phyloP scores from a whole-genome alignment of 2,797 vertebrate species.

The Anguilla marmorata region DNA sequence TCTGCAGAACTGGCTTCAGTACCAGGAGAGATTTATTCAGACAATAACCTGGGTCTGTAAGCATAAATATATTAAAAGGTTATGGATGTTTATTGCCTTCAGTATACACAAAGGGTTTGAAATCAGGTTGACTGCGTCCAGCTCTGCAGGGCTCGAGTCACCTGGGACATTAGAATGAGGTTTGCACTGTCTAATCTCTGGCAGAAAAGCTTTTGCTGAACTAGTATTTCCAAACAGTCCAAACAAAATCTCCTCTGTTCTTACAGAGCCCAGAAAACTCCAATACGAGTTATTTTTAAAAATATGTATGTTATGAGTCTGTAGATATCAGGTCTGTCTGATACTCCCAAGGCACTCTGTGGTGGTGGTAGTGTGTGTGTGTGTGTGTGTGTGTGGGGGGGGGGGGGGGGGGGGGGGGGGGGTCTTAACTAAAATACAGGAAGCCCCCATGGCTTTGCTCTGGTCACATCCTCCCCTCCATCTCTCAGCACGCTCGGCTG shows the following conservation, averaged over 20 bases:
- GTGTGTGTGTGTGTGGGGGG: neutral
- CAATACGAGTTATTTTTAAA: neutral
- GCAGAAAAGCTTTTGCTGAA: neutral
- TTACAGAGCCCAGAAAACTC: neutral
- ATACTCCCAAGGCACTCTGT: neutral
- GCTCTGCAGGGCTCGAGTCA: neutral
- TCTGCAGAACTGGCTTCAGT: neutral
- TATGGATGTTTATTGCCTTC: neutral
- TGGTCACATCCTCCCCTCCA: neutral
- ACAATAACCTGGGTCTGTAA: neutral
- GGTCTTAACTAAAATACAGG: too few relatives aligned
- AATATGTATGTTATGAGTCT: neutral
- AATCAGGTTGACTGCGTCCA: neutral
- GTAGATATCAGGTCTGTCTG: neutral
- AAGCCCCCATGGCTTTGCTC: slow-evolving; percentile 32
- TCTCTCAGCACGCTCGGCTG: neutral
- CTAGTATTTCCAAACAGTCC: neutral
- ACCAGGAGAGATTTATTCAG: neutral
- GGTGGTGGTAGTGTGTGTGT: neutral
- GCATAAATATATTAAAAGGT: neutral
- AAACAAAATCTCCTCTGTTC: neutral
- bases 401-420: too few relatives aligned
- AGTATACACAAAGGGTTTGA: neutral
- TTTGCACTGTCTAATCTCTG: neutral
- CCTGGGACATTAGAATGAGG: neutral